Evolutionary conservation across 1,140 invertebrate species (phyloP).

Genomic region (Patella vulgata): DNA sequence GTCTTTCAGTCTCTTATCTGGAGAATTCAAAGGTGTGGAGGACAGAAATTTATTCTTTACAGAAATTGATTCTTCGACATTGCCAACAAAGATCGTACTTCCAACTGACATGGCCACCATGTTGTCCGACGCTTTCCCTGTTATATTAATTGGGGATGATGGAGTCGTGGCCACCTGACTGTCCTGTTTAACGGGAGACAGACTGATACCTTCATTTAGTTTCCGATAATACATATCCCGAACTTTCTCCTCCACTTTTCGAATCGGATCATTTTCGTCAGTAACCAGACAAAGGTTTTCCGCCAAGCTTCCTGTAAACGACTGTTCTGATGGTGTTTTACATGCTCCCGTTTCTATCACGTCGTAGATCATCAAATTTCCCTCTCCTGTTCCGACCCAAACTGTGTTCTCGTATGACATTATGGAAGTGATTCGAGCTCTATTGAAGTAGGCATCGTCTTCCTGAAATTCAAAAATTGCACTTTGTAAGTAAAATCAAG

Average conservation of each 20-base stretch:
- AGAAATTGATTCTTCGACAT: background rate
- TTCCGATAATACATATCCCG: conserved; percentile 25
- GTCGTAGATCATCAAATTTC: conserved; percentile 69
- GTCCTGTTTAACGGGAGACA: background rate
- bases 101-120: too few species aligned
- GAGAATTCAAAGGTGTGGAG: conserved; percentile 5
- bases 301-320: conserved; percentile 27
- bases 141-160: background rate
- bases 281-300: conserved; percentile 1
- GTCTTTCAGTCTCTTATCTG: background rate
- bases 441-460: conserved; percentile 63
- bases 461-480: conserved; percentile 44
- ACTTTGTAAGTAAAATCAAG: too few species aligned
- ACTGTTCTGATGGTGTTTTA: conserved; percentile 52
- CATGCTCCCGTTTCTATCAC: conserved; percentile 40
- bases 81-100: too few species aligned
- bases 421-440: conserved; percentile 65
- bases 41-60: conserved; percentile 2
- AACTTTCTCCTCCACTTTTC: conserved; percentile 35
- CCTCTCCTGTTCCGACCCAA: conserved; percentile 71
- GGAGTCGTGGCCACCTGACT: background rate
- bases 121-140: background rate
- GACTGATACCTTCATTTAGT: background rate
- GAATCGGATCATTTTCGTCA: conserved; percentile 21
- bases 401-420: conserved; percentile 65